These are phyloP conservation scores for Embidobia sp. DNA, from an alignment of 2,888 invertebrate species.

Conservation along the genomic window DNA sequence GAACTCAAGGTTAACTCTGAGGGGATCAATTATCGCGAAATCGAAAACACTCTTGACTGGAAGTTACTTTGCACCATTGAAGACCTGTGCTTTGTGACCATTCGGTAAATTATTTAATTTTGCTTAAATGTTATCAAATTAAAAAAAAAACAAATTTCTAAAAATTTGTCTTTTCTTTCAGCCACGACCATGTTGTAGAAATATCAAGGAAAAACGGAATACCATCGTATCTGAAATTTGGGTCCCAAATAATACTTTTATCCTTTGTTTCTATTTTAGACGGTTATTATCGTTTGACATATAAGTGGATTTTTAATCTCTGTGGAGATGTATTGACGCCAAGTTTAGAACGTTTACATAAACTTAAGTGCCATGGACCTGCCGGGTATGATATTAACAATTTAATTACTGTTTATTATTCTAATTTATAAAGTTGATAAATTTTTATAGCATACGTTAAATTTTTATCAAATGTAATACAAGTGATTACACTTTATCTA, in stretches of 20 bases:
- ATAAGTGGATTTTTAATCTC: constrained; percentile 95
- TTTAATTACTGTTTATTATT: too few relatives aligned
- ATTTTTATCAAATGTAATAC: too few relatives aligned
- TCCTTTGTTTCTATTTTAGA: constrained; percentile 92
- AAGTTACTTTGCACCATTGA: constrained; percentile 88
- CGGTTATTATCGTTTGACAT: constrained; percentile 91
- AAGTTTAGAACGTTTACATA: constrained; percentile 87
- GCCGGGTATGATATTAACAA: constrained; percentile 86
- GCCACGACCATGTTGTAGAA: constrained; percentile 88
- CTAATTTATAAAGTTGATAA: too few relatives aligned
- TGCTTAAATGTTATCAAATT: constrained; percentile 1
- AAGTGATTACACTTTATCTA: neutral
- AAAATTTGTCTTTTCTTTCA: constrained; percentile 44
- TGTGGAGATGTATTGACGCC: constrained; percentile 92
- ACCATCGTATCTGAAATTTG: constrained; percentile 88
- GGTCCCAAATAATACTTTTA: constrained; percentile 85
- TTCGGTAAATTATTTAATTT: constrained; percentile 79
- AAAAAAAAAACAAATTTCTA: neutral
- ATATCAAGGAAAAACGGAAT: constrained; percentile 90
- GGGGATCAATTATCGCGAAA: constrained; percentile 74
- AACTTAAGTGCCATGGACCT: constrained; percentile 93
- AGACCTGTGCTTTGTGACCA: constrained; percentile 91
- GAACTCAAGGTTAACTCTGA: constrained; percentile 80
- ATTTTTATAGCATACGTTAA: too few relatives aligned
- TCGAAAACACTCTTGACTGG: constrained; percentile 71